Conservation (phyloP, 2,797 vertebrate genomes). For the Myripristis murdjan region DNA sequence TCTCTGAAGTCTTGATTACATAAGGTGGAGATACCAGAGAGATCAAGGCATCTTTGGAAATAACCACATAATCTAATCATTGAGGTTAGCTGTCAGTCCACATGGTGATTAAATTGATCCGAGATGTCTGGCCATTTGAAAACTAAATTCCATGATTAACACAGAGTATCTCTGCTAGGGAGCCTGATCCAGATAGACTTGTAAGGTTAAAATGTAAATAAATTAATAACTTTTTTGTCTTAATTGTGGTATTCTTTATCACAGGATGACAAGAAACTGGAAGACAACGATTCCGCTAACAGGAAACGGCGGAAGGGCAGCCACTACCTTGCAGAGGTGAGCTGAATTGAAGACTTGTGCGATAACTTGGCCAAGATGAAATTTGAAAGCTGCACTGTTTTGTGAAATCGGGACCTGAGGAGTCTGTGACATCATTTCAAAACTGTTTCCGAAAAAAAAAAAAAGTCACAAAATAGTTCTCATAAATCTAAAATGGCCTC, state of each 20-base stretch:
- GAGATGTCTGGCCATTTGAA: not conserved
- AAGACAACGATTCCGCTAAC: constrained; percentile 89
- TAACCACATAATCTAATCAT: not conserved
- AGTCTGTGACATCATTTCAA: too few species aligned
- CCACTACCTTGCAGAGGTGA: constrained; percentile 89
- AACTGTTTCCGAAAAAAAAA: too few species aligned
- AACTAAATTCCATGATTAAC: not conserved
- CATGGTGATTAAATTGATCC: not conserved
- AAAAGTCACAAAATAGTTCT: too few species aligned
- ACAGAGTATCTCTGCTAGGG: not conserved
- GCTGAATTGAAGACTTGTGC: not conserved
- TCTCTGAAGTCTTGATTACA: not conserved
- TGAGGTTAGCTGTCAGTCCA: not conserved
- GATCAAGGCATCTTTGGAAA: constrained; percentile 5
- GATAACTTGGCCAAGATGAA: too few species aligned
- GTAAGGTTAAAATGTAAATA: not conserved
- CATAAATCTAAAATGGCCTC: too few species aligned
- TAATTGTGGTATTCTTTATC: not conserved
- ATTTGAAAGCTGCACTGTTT: too few species aligned
- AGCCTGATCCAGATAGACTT: not conserved
- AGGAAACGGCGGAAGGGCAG: constrained; percentile 90
- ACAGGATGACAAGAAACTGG: constrained; percentile 88
- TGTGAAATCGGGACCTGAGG: too few species aligned
- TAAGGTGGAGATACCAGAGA: not conserved
- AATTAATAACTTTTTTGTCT: not conserved